These are phyloP conservation scores for Manis javanica DNA, from an alignment of 2,797 vertebrate species.

Conservation along the genomic window DNA sequence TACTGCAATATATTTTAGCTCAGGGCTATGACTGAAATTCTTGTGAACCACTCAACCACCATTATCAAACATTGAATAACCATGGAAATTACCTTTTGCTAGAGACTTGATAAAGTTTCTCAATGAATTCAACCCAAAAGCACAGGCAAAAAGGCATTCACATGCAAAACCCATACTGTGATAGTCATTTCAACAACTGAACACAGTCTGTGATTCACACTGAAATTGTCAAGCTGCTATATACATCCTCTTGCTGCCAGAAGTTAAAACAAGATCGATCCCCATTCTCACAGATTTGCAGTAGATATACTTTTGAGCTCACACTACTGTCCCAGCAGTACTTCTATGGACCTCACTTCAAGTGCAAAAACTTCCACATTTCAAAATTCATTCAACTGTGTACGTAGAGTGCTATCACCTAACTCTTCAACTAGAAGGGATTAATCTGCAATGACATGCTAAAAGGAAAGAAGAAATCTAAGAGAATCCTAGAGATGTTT, in stretches of 20 bases:
- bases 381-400: slow-evolving; percentile 37
- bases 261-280: not conserved
- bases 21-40: not conserved
- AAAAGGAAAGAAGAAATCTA: not conserved
- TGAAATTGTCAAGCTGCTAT: not conserved
- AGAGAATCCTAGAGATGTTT: slow-evolving; percentile 35
- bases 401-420: not conserved
- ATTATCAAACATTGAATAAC: not conserved
- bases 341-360: not conserved
- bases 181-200: not conserved
- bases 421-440: not conserved
- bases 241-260: not conserved
- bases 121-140: slow-evolving; percentile 20
- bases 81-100: slow-evolving; percentile 8
- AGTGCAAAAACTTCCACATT: not conserved
- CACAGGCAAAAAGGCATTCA: not conserved
- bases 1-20: not conserved
- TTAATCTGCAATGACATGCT: not conserved
- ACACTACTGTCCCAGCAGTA: not conserved
- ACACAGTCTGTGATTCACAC: not conserved
- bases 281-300: not conserved
- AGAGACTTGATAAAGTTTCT: slow-evolving; percentile 4
- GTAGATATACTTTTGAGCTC: not conserved
- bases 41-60: not conserved
- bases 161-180: not conserved